Evolutionary conservation across 2,797 vertebrate species (phyloP).

Genomic region (Lacerta agilis): DNA sequence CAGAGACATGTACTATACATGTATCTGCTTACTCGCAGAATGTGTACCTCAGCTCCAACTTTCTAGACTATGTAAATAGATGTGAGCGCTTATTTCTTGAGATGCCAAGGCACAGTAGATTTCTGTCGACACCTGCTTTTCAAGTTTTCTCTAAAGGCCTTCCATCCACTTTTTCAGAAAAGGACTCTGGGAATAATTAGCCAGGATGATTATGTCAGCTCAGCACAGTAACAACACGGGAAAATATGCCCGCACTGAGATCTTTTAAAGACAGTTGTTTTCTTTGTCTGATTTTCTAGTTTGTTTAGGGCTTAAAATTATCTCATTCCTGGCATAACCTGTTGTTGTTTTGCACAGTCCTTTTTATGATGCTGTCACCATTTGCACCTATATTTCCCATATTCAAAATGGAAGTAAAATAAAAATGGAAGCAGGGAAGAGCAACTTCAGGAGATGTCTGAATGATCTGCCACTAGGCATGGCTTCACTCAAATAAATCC

Average conservation of each 20-base stretch:
- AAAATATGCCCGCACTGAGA: not conserved
- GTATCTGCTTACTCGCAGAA: not conserved
- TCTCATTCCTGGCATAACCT: not conserved
- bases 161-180: not conserved
- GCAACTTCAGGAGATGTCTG: not conserved
- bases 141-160: conserved; percentile 9
- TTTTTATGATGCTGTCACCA: not conserved
- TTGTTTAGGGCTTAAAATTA: not conserved
- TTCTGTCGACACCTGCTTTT: not conserved
- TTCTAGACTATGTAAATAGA: not conserved
- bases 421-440: not conserved
- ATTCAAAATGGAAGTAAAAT: not conserved
- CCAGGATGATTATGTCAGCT: conserved; percentile 6
- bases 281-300: not conserved
- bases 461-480: not conserved
- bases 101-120: conserved; percentile 14
- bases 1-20: not conserved
- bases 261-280: not conserved
- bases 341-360: not conserved
- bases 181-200: conserved; percentile 28
- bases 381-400: not conserved
- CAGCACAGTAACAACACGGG: fast-evolving
- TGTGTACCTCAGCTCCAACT: not conserved
- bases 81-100: conserved; percentile 20
- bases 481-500: not conserved